A percentile compares a stretch with the other conserved stretches of the same genome.
These are phyloP conservation scores for Agrilus mali DNA, from an alignment of 2,888 invertebrate genomes.

Conservation along the genomic window DNA sequence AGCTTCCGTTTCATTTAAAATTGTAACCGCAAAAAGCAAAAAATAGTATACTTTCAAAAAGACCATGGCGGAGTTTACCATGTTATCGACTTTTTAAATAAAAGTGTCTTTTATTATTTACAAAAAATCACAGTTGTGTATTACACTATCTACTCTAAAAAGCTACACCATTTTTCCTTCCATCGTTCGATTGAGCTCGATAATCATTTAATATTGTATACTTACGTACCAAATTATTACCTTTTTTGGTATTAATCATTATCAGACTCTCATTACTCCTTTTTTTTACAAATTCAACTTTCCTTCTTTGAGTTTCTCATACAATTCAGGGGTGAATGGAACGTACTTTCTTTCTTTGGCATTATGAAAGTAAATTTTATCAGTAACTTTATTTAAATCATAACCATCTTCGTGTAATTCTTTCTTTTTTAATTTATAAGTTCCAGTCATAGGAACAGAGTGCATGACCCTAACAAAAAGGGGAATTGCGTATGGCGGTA, in stretches of 20 bases:
- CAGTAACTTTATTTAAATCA: slow-evolving; percentile 56
- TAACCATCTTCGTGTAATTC: slow-evolving; percentile 78
- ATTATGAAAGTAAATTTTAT: slow-evolving; percentile 56
- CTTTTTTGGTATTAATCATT: background rate
- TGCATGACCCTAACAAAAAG: slow-evolving; percentile 72
- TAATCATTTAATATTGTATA: no score
- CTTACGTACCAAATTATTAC: background rate
- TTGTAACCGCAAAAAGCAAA: no score
- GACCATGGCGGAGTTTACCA: no score
- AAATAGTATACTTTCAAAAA: no score
- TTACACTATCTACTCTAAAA: no score
- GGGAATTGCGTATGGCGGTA: slow-evolving; percentile 82
- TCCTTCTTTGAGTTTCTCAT: slow-evolving; percentile 24
- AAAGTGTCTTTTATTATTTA: slow-evolving; percentile 1
- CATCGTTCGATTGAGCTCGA: no score
- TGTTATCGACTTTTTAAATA: no score
- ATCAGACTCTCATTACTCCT: no score
- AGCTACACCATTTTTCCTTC: no score
- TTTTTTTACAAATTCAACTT: slow-evolving; percentile 16
- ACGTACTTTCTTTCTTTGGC: slow-evolving; percentile 23
- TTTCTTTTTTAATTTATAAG: slow-evolving; percentile 86
- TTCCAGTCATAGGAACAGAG: slow-evolving; percentile 71
- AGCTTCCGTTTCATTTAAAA: no score
- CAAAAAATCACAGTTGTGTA: background rate
- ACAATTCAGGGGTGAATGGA: slow-evolving; percentile 21